Conservation (phyloP, 2,797 vertebrate genomes). For the Leucoraja ocellata region DNA sequence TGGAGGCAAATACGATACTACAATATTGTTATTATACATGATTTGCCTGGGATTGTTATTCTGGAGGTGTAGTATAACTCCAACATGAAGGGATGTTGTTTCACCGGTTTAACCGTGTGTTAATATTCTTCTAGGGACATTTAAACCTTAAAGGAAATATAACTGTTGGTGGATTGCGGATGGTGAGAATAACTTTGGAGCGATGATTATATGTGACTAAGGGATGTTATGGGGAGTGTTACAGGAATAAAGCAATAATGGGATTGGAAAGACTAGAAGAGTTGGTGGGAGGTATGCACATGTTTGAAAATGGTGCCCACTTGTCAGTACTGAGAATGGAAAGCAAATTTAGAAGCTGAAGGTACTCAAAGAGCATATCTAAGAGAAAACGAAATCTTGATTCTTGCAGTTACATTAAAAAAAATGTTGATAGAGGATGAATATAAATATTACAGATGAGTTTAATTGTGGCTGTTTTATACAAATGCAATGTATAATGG, state of each 20-base stretch:
- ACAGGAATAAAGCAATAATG: not conserved
- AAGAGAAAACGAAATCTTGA: not conserved
- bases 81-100: not conserved
- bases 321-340: not conserved
- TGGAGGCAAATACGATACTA: not conserved
- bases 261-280: no score
- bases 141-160: not conserved
- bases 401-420: not conserved
- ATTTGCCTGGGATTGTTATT: not conserved
- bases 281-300: no score
- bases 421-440: not conserved
- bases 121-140: not conserved
- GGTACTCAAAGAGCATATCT: not conserved
- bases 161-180: not conserved
- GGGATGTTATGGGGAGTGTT: not conserved
- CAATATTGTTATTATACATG: not conserved
- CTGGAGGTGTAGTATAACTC: not conserved
- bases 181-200: not conserved
- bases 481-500: not conserved
- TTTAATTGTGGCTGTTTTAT: not conserved
- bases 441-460: not conserved
- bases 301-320: not conserved
- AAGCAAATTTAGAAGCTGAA: not conserved
- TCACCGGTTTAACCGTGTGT: not conserved
- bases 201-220: no score